Base-by-base conservation (phyloP, 2,888 invertebrate species). In the Oasisia sp. region DNA sequence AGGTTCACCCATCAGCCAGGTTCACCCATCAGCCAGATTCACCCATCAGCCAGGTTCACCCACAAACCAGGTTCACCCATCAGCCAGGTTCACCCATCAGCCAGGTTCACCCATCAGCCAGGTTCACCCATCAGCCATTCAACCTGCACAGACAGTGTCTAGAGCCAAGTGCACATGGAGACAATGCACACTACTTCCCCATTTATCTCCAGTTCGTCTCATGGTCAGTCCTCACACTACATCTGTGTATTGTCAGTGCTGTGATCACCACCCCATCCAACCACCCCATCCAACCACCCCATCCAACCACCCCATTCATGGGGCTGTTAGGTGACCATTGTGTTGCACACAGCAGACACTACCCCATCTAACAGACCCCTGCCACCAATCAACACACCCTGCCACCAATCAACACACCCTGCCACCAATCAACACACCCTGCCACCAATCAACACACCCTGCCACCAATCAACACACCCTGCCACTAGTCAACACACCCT, bases 171-270 rank as follows among this genome's bases (percentile, higher is more conserved):
- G 74, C n/a, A 74, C 50, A 50, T 14, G 14, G 50, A 27, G 90
- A 92, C 58, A 74, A 92, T 92, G 45, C 27, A 92, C n/a, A n/a
- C 19, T 74, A 74, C 74, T 74, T 74, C 14, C 3, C 27, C 74
- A 0, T 74, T 74, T 19, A 74, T 74, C 74, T 27, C 19, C 74
- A 74, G 74, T 74, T 74, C 27, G 5, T 74, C 74, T 27, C 74
- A 74, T n/a, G n/a, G 74, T 74, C 74, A 74, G 27, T 27, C 27
- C 14, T 7, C 74, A 38, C 38, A 38, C 27, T n/a, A 74, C n/a
- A 74, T 27, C 74, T 74, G 74, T 19, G 27, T 74, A 74, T 74
- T 74, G 74, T 27, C 27, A 0, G 1, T 58, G 14, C 58, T 19
- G 14, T 11, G 11, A 45, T 45, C 45, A 58, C 58, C 19, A 19